Base-by-base conservation (phyloP, 2,888 invertebrate species). In the Brenthis ino region DNA sequence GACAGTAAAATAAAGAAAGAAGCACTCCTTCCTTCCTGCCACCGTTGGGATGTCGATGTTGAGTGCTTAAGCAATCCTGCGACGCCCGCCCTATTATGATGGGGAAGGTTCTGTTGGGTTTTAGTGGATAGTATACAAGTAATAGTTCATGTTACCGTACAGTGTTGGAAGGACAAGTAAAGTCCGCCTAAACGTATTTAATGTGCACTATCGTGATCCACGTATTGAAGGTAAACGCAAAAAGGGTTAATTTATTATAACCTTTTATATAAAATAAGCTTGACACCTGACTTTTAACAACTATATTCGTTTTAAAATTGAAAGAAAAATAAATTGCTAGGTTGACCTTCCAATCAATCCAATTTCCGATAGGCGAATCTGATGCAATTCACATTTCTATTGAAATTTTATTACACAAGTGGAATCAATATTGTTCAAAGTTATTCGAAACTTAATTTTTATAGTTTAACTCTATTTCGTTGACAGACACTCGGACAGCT, bases 361-460 rank as follows among this genome's bases (percentile, higher is more conserved):
- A 71, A 72, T 72, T 72, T 71, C 67, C 70, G 61, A 72, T 68
- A 67, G 68, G 71, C 70, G 65, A 70, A 70, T 68, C 61, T 57
- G 64, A 71, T 57, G 66, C 68, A 64, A 67, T 70, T 71, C 68
- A 58, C 64, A 65, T 47, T 68, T 65, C 66, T 48, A 53, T 66
- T 70, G 47, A 68, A 67, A 68, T 66, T 67, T 72, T 68, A 70
- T 68, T 70, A 64, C 66, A 51, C 56, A 51, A 67, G 54, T 57
- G 55, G 48, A 50, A 56, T 65, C 55, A 65, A 60, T 60, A 65
- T 56, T 60, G 50, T 50, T 53, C 63, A 8, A 63, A 8, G 53
- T 53, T 53, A 20, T 37, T 53, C 37, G 51, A 16, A 63, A 16
- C 50, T 60, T 50, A 58, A 12, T 50, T 50, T 48, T 60, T 28